These are phyloP conservation scores for Muscicapa comitata DNA, from an alignment of 2,797 vertebrate genomes.

Conservation along the genomic window DNA sequence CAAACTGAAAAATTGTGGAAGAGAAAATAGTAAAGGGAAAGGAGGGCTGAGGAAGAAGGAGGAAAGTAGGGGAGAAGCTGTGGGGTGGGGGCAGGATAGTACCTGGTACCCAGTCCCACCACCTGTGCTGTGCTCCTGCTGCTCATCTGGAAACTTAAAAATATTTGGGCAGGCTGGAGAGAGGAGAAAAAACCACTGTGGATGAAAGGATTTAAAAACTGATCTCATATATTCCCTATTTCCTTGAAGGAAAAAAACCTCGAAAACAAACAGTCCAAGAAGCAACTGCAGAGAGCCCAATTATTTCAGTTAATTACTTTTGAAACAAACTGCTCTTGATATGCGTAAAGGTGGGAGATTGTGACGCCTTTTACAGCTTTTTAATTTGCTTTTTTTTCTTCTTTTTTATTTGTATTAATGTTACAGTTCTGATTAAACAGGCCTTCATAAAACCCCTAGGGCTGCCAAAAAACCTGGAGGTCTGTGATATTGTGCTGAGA, in stretches of 20 bases:
- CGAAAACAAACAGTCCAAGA: neutral
- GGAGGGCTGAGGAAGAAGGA: neutral
- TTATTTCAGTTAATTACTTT: neutral
- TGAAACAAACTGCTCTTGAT: neutral
- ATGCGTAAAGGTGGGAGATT: neutral
- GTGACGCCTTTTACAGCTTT: neutral
- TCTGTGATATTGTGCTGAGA: rapidly evolving
- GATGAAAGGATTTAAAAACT: neutral
- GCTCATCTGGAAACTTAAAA: neutral
- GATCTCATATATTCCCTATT: rapidly evolving
- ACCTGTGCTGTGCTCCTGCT: neutral
- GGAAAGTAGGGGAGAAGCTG: neutral
- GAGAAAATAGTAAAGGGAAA: neutral
- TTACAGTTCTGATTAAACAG: neutral
- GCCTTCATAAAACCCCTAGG: neutral
- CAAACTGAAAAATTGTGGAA: neutral
- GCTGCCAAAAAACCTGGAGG: neutral
- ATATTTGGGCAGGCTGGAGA: rapidly evolving
- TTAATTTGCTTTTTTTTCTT: neutral
- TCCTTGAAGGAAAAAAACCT: neutral
- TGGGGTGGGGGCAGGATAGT: neutral
- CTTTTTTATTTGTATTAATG: neutral
- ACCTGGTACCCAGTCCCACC: neutral
- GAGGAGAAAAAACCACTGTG: rapidly evolving
- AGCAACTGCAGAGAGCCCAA: neutral